These are phyloP conservation scores for Arvicanthis niloticus DNA, from an alignment of 2,113 vertebrate genomes.

Conservation along the genomic window DNA sequence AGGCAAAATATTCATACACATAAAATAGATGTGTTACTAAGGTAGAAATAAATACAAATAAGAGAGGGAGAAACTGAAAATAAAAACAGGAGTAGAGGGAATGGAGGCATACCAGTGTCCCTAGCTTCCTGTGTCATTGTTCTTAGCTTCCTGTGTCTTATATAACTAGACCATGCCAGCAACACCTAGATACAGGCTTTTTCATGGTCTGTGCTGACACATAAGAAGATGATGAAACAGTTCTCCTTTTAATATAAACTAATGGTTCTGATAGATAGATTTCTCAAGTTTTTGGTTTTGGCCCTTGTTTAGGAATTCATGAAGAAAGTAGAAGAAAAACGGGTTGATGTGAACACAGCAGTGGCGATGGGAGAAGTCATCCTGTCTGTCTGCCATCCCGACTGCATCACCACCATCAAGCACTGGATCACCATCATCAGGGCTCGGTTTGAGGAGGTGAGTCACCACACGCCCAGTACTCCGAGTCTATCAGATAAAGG, in stretches of 20 bases:
- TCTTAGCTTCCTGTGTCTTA: neutral
- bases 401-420: conserved; percentile 99
- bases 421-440: conserved; percentile 99
- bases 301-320: conserved; percentile 92
- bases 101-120: neutral
- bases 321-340: conserved; percentile 98
- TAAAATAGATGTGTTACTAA: neutral
- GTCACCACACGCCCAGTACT: neutral
- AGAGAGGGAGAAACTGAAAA: neutral
- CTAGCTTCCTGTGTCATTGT: neutral
- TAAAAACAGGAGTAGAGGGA: neutral
- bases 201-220: neutral
- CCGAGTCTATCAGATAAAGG: neutral
- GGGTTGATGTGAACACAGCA: conserved; percentile 92
- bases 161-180: conserved; percentile 26
- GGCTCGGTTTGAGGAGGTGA: conserved; percentile 97
- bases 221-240: neutral
- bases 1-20: neutral
- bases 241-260: neutral
- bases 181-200: neutral
- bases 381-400: conserved; percentile 94
- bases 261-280: neutral
- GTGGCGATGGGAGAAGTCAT: conserved; percentile 97
- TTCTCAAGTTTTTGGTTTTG: conserved; percentile 7
- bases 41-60: conserved; percentile 15